Conservation (phyloP, 2,113 vertebrate species). For the Alligator sinensis region DNA sequence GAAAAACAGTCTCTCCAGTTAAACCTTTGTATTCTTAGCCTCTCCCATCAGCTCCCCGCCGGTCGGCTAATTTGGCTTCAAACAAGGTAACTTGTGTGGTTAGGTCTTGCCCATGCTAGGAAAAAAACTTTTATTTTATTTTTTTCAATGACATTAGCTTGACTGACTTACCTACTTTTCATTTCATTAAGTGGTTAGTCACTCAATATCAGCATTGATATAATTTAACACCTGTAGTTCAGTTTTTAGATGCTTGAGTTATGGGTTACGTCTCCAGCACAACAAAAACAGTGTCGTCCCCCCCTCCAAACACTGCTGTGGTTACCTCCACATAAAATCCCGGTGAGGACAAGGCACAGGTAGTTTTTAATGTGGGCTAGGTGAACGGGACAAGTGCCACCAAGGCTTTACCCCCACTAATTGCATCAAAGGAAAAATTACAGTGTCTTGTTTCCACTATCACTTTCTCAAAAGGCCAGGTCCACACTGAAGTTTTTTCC, state of each 20-base stretch:
- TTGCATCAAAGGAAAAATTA: background rate
- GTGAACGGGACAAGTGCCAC: fast-evolving
- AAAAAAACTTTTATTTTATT: background rate
- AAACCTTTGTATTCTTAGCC: background rate
- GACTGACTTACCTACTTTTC: background rate
- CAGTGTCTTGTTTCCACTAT: background rate
- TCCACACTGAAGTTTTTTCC: background rate
- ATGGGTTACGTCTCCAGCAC: background rate
- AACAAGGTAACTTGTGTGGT: background rate
- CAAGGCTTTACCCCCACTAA: fast-evolving
- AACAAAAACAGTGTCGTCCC: too few species aligned
- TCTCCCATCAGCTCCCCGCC: background rate
- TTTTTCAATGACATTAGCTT: fast-evolving
- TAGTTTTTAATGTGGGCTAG: background rate
- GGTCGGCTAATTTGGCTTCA: background rate
- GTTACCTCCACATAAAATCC: background rate
- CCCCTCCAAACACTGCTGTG: background rate
- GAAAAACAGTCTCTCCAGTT: background rate
- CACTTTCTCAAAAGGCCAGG: constrained; percentile 7
- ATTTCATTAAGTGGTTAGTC: too few species aligned
- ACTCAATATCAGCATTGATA: fast-evolving
- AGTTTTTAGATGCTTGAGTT: background rate
- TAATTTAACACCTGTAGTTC: background rate
- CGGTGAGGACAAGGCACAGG: background rate
- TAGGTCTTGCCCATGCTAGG: background rate